Percentiles rank a stretch among this genome's conserved stretches.
Evolutionary conservation across 2,797 vertebrate species (phyloP).

Genomic region (Syndactyla subalaris): DNA sequence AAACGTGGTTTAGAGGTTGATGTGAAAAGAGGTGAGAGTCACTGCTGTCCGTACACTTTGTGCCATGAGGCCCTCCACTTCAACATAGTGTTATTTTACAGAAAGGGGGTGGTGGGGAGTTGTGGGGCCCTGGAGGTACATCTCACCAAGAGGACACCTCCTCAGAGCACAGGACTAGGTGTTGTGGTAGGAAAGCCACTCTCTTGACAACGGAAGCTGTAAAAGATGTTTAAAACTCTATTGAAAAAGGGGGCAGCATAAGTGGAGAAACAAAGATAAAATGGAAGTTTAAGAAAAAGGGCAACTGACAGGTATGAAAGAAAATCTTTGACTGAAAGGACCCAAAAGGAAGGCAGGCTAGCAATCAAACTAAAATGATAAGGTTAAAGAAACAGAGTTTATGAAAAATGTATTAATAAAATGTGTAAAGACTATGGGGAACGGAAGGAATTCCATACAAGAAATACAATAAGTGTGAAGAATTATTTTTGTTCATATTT

Average conservation of each 20-base stretch:
- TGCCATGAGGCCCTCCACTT: not conserved
- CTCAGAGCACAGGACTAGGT: not conserved
- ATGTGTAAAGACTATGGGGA: not conserved
- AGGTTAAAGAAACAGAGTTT: not conserved
- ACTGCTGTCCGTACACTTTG: not conserved
- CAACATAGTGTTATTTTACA: not conserved
- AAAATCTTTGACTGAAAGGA: not conserved
- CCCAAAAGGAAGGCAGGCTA: not conserved
- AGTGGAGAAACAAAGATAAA: not conserved
- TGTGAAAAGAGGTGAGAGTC: not conserved
- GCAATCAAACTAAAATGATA: not conserved
- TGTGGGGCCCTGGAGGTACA: not conserved
- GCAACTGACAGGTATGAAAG: not conserved
- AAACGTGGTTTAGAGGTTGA: not conserved
- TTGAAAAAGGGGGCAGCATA: not conserved
- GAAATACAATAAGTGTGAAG: constrained; percentile 10
- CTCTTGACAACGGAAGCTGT: rapidly evolving
- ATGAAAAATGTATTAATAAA: not conserved
- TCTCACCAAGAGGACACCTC: not conserved
- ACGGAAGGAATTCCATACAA: not conserved
- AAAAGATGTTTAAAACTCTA: not conserved
- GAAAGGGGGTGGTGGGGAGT: rapidly evolving
- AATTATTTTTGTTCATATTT: not conserved
- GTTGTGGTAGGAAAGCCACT: not conserved
- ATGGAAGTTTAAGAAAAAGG: not conserved